A percentile compares a stretch with the other conserved stretches of the same genome.
These are phyloP conservation scores for Geophilus truncorum DNA, from an alignment of 2,888 invertebrate genomes.

Conservation along the genomic window DNA sequence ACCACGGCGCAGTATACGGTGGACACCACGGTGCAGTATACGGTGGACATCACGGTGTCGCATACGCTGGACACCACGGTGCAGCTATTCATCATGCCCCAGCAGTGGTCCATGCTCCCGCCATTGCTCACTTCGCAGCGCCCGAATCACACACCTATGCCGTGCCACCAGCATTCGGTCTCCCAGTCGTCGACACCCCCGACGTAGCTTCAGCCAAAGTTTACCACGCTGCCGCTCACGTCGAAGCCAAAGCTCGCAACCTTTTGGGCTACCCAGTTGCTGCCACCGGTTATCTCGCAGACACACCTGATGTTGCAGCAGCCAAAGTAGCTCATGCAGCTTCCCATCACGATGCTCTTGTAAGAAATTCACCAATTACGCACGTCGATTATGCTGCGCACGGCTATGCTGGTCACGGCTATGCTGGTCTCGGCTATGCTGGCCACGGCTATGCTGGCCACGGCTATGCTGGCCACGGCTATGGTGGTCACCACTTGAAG, in stretches of 20 bases:
- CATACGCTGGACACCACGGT: neutral
- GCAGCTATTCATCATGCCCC: neutral
- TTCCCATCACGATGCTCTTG: neutral
- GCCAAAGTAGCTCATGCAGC: neutral
- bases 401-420: too few species aligned
- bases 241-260: neutral
- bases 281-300: neutral
- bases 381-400: too few species aligned
- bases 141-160: neutral
- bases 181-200: neutral
- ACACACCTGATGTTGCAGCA: neutral
- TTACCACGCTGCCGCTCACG: neutral
- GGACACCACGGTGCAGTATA: neutral
- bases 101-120: neutral
- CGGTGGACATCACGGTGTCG: too few species aligned
- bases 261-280: neutral
- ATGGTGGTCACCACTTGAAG: neutral
- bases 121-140: neutral
- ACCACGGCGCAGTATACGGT: neutral
- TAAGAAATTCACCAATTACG: neutral
- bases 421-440: too few species aligned
- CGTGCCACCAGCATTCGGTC: slow-evolving; percentile 2
- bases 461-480: too few species aligned
- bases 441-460: too few species aligned
- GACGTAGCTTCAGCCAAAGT: neutral